Percentiles rank a stretch among this genome's conserved stretches.
phyloP scores from a whole-genome alignment of 1,140 invertebrate genomes.

The Arctopsyche grandis region DNA sequence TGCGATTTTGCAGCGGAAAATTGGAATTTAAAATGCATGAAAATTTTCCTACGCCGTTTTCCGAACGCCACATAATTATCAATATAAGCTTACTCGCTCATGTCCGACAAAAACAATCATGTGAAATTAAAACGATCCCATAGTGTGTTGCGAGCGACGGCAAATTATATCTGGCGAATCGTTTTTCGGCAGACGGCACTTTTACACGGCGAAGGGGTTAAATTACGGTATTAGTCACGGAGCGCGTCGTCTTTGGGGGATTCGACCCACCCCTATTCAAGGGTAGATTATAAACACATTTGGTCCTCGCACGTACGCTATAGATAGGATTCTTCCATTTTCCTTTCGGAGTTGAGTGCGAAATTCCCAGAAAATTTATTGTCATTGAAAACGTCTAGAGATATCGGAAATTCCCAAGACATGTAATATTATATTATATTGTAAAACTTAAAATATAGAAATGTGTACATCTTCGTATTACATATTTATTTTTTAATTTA shows the following conservation, averaged over 20 bases:
- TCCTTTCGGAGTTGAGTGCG: neutral
- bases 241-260: constrained; percentile 6
- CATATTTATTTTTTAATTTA: no score
- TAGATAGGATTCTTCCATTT: constrained; percentile 15
- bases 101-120: no score
- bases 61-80: neutral
- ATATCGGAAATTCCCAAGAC: no score
- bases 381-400: neutral
- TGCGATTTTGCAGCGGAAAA: constrained; percentile 16
- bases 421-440: no score
- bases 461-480: no score
- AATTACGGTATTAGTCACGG: constrained; percentile 21
- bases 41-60: neutral
- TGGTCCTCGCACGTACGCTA: neutral
- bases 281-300: constrained; percentile 23
- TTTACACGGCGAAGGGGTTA: neutral
- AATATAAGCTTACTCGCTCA: neutral
- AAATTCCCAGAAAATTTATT: constrained; percentile 5
- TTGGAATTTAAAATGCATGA: constrained; percentile 31
- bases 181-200: no score
- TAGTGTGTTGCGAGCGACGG: no score
- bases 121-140: no score
- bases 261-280: neutral
- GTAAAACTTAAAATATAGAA: no score
- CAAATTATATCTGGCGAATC: no score